Percentiles rank a stretch among this genome's conserved stretches.
These are phyloP conservation scores for Drosophila bunnanda DNA, from an alignment of 2,888 invertebrate species.

Conservation along the genomic window DNA sequence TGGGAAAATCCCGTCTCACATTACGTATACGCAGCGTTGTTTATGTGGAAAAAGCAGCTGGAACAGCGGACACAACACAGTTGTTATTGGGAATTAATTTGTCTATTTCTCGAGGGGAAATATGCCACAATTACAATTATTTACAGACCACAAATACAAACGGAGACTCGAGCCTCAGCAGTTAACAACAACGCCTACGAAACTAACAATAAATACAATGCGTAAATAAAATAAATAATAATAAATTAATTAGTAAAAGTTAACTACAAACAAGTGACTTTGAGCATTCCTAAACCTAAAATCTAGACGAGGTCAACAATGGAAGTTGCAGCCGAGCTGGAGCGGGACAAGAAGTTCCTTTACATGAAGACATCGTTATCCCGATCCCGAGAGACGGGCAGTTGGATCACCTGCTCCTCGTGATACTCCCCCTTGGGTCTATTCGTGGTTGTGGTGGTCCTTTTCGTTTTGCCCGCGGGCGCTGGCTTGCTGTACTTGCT, in stretches of 20 bases:
- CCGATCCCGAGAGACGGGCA: conserved; percentile 54
- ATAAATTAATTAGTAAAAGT: conserved; percentile 51
- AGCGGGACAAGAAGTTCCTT: neutral
- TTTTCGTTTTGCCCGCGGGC: conserved; percentile 23
- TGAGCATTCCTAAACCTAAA: conserved; percentile 77
- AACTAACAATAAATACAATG: conserved; percentile 49
- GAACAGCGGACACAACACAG: conserved; percentile 22
- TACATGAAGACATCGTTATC: conserved; percentile 66
- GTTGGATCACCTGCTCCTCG: conserved; percentile 78
- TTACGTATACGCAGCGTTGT: conserved; percentile 48
- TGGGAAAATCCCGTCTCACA: conserved; percentile 6
- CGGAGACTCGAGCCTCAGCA: conserved; percentile 42
- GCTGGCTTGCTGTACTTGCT: conserved; percentile 77
- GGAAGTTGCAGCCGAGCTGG: conserved; percentile 17
- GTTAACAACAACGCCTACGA: conserved; percentile 70
- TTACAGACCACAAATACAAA: conserved; percentile 63
- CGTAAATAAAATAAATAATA: conserved; percentile 44
- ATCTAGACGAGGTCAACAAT: conserved; percentile 55
- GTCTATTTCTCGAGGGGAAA: conserved; percentile 22
- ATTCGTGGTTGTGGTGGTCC: conserved; percentile 31
- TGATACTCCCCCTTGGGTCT: conserved; percentile 76
- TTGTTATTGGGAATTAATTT: conserved; percentile 51
- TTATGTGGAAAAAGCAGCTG: conserved; percentile 9
- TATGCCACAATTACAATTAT: conserved; percentile 65
- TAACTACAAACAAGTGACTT: conserved; percentile 82